Base-by-base conservation (phyloP, 2,888 invertebrate species). In the Spodoptera picta region DNA sequence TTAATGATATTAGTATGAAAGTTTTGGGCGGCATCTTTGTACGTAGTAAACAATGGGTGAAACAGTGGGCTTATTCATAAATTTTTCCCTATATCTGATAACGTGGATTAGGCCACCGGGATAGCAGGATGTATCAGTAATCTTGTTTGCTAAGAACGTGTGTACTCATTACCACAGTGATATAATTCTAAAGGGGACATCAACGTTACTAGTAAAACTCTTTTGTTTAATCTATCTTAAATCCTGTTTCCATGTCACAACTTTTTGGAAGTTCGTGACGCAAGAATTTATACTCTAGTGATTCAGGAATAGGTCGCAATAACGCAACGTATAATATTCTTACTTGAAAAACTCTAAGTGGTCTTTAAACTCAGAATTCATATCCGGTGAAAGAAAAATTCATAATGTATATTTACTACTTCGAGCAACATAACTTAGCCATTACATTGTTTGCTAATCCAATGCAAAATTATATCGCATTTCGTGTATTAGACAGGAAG, bases 81-180 rank as follows among this genome's bases (percentile, higher is more conserved):
- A 91, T 91, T 88, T 90, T 84, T 86, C 84, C 84, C 83, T 86
- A 86, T 87, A 82, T 72, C 73, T 87, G 93, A 93, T 94, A 93
- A 93, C 86, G 80, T 77, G 83, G 89, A 90, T 92, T 85, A 91
- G 93, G 83, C 93, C 94, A 94, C 94, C 94, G 87, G 89, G 90
- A 89, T 80, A 80, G 92, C 94, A 94, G 94, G 94, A 94, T 91
- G 93, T 89, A 85, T 77, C 79, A 84, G 84, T 93, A 93, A 93
- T 93, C 93, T 81, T 92, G 90, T 92, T 90, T 91, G 86, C 83
- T 79, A 79, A 81, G 75, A 83, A 83, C 77, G 52, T 52, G 69
- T 83, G 84, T 80, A 81, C 84, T 87, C 85, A 88, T 87, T 89
- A 84, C 86, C 84, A 75, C 75, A 75, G 70, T 77, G 65, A 42